Percentiles rank a stretch among this genome's conserved stretches.
These are phyloP conservation scores for Sinodicranocentrus sp. DNA, from an alignment of 2,888 invertebrate species.

Conservation along the genomic window DNA sequence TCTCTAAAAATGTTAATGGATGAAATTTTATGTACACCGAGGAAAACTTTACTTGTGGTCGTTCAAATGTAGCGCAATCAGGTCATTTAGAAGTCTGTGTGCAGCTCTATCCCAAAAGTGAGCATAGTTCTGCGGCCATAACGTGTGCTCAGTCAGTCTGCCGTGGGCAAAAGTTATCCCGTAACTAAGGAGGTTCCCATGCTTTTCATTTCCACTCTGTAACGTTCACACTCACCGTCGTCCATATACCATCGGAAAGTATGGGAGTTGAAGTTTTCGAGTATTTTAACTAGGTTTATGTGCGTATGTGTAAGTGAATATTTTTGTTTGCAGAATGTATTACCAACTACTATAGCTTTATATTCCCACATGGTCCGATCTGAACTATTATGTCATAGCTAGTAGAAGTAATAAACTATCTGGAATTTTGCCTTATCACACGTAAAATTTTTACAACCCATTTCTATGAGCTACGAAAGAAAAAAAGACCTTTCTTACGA, in stretches of 20 bases:
- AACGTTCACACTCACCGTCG: background rate
- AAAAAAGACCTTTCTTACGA: background rate
- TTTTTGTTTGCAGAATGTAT: background rate
- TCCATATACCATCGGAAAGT: background rate
- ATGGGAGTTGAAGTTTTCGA: background rate
- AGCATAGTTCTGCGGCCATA: conserved; percentile 25
- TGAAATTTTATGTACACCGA: conserved; percentile 52
- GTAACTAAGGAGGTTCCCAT: conserved; percentile 12
- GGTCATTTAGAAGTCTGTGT: conserved; percentile 35
- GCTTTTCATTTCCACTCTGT: background rate
- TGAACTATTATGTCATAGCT: no score
- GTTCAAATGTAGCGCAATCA: conserved; percentile 39
- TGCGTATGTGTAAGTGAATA: background rate
- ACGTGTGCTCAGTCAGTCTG: no score
- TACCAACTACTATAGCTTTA: background rate
- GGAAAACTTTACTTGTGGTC: conserved; percentile 39
- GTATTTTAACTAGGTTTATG: conserved; percentile 30
- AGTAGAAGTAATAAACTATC: conserved; percentile 43
- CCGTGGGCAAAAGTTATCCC: no score
- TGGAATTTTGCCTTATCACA: conserved; percentile 46
- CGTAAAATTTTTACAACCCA: conserved; percentile 58
- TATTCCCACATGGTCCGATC: background rate
- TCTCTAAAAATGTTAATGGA: conserved; percentile 59
- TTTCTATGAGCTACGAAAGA: conserved; percentile 43
- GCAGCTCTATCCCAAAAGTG: conserved; percentile 14